A percentile compares a stretch with the other conserved stretches of the same genome.
phyloP scores from a whole-genome alignment of 2,113 vertebrate species.

The Phrynosoma platyrhinos region DNA sequence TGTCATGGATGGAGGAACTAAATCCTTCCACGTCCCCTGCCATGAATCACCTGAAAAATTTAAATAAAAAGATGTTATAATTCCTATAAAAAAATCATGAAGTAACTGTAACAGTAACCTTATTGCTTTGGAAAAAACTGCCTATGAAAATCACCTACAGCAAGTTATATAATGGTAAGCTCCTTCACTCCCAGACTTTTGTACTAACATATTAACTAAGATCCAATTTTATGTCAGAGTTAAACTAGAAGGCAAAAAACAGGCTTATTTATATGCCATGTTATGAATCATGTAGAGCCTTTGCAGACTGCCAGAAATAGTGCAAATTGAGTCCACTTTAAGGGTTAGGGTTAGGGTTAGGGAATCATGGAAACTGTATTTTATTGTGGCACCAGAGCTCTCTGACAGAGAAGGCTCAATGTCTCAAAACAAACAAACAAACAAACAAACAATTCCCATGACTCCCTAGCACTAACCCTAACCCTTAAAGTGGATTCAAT shows the following conservation, averaged over 20 bases:
- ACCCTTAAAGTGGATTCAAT: no score
- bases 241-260: background rate
- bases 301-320: no score
- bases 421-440: no score
- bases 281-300: background rate
- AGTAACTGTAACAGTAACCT: conserved; percentile 21
- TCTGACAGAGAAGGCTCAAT: no score
- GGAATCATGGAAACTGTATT: no score
- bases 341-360: no score
- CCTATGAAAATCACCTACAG: background rate
- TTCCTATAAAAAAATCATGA: conserved; percentile 63
- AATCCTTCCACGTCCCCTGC: conserved; percentile 99
- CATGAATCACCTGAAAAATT: conserved; percentile 92
- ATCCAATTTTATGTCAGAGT: background rate
- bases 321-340: no score
- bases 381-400: no score
- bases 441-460: no score
- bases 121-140: background rate
- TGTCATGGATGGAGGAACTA: conserved; percentile 97
- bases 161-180: background rate
- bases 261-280: background rate
- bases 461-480: no score
- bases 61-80: conserved; percentile 70
- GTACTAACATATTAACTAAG: background rate
- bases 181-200: background rate